Evolutionary conservation across 2,888 invertebrate species (phyloP), one percentile per base, ranked within the genome.

Genomic region (Listrodromus nycthemerus): DNA sequence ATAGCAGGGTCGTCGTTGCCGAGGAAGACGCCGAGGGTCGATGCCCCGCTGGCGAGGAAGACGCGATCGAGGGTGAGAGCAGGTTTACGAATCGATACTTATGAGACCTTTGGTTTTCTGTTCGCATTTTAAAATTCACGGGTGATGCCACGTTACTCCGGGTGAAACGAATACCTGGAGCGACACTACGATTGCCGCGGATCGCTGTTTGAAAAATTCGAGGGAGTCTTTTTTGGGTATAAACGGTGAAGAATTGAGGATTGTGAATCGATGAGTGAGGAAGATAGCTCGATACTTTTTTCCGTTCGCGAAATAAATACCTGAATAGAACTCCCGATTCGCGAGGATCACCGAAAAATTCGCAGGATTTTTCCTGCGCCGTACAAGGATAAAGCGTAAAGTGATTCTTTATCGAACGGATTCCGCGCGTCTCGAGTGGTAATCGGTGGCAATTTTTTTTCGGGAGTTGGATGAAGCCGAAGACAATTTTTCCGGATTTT

Each of bases 31-130:
- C 79, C 66, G 81, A 79, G 71, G 75, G 70, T 78, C 84, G 81
- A 81, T 84, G 75, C 81, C 78, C 78, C 74, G 84, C 61, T 61
- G 41, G 63, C 75, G 52, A 37, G 21, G 37, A 37, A 71, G 75
- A 50, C n/a, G 75, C 78, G 81, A 81, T 86, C 85, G 88, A 88
- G 85, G 89, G 89, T 89, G 84, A 86, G 88, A 37, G 45, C 27
- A 58, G 67, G 33, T 6, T 37, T 24, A 61, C 41, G 33, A 66
- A 75, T 79, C 65, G 48, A 66, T 74, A 65, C 58, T 61, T 8
- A 55, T 76, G 30, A 65, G 33, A 37, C 55, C 30, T 41, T 41
- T 63, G 66, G 41, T 30, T 63, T 16, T 69, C 19, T 16, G 16
- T 4, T 27, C 27, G 27, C 48, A 6, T 66, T 61, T 61, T 19